These are phyloP conservation scores for Daptonema setosum DNA, from an alignment of 2,888 invertebrate species.

Conservation along the genomic window DNA sequence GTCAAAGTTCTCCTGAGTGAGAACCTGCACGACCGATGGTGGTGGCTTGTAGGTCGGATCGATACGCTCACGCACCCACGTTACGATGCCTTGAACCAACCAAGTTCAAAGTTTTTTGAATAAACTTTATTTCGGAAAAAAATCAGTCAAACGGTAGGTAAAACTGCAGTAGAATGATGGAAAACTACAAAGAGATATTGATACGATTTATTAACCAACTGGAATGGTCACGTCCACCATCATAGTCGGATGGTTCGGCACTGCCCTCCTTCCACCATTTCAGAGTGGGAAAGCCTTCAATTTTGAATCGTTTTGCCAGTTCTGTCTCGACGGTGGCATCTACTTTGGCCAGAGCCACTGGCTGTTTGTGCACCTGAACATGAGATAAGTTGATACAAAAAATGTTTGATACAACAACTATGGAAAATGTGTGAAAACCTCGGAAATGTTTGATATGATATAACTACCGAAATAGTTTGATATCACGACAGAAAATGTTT, in stretches of 20 bases:
- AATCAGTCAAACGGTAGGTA: no score
- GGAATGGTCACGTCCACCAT: slow-evolving; percentile 32
- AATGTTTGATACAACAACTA: no score
- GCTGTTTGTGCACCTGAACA: not conserved
- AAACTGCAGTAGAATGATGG: no score
- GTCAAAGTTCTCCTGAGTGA: slow-evolving; percentile 35
- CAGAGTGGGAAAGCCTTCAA: slow-evolving; percentile 37
- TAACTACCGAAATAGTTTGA: no score
- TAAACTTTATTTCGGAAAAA: no score
- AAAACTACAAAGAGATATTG: no score
- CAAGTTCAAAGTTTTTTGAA: not conserved
- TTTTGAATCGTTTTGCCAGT: slow-evolving; percentile 30
- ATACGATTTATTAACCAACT: no score
- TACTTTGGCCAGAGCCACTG: slow-evolving; percentile 24
- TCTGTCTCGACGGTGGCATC: slow-evolving; percentile 34
- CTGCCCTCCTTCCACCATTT: slow-evolving; percentile 34
- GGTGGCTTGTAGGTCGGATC: slow-evolving; percentile 38
- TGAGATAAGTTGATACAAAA: no score
- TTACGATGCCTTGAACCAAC: slow-evolving; percentile 31
- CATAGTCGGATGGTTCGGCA: slow-evolving; percentile 32
- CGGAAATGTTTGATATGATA: no score
- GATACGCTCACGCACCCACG: slow-evolving; percentile 33
- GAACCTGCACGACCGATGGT: slow-evolving; percentile 32
- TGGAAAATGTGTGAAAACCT: no score
- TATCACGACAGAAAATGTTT: no score